Percentiles rank a stretch among this genome's conserved stretches.
These are phyloP conservation scores for Garrulus glandarius DNA, from an alignment of 2,797 vertebrate species.

Conservation along the genomic window DNA sequence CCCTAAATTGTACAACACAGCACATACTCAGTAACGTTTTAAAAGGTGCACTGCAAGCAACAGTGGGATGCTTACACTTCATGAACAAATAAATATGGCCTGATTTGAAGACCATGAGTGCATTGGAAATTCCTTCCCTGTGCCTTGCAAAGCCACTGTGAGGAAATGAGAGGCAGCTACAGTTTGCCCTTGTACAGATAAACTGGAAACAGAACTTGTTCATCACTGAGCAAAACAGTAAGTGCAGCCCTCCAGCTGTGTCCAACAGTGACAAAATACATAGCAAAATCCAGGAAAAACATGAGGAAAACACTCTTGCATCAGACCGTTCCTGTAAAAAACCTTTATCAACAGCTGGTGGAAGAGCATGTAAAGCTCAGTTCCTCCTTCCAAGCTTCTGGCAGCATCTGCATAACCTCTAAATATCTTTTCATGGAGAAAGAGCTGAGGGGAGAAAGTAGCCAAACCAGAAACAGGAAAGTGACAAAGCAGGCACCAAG, in stretches of 20 bases:
- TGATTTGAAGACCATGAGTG: background rate
- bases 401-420: background rate
- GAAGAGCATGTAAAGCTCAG: rapidly evolving
- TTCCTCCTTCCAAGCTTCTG: background rate
- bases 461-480: background rate
- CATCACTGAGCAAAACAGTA: background rate
- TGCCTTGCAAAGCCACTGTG: background rate
- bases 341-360: background rate
- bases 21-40: background rate
- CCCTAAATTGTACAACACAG: background rate
- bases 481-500: background rate
- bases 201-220: background rate
- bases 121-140: background rate
- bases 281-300: background rate
- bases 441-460: rapidly evolving
- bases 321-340: background rate
- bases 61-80: background rate
- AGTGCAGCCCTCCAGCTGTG: background rate
- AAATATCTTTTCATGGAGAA: background rate
- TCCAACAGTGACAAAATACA: background rate
- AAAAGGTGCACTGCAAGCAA: background rate
- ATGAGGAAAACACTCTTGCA: background rate
- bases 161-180: background rate
- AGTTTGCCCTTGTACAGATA: background rate
- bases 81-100: background rate